Conservation (phyloP, 2,113 vertebrate genomes). For the Barnardius zonarius region DNA sequence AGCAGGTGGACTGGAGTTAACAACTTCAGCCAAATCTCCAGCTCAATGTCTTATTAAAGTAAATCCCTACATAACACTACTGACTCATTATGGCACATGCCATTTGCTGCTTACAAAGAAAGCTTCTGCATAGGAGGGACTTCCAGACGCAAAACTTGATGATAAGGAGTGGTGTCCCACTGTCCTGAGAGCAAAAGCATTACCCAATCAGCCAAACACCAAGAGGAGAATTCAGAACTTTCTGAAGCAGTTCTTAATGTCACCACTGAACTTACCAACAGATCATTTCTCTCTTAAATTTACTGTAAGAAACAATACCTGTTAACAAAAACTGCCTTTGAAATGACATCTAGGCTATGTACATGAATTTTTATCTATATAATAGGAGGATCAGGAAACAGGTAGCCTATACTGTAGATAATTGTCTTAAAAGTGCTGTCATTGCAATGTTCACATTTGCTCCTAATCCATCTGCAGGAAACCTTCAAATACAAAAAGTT, state of each 20-base stretch:
- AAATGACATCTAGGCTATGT: neutral
- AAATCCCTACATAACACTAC: neutral
- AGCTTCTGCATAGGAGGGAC: neutral
- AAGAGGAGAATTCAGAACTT: neutral
- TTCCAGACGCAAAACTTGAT: neutral
- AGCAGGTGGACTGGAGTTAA: neutral
- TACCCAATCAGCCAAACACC: neutral
- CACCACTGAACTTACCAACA: neutral
- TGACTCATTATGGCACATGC: neutral
- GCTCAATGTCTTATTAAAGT: neutral
- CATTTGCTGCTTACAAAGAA: neutral
- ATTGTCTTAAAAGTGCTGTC: neutral
- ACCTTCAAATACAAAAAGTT: neutral
- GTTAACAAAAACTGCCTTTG: neutral
- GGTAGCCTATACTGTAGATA: neutral
- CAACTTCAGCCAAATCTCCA: neutral
- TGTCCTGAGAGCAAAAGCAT: neutral
- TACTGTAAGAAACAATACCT: neutral
- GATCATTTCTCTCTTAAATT: neutral
- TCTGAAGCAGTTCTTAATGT: neutral
- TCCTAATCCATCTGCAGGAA: neutral
- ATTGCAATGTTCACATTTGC: neutral
- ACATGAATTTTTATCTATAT: neutral
- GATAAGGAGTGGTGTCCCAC: neutral
- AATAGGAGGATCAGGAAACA: neutral